These are phyloP conservation scores for Eristalinus sepulchralis DNA, from an alignment of 2,888 invertebrate genomes.

Conservation along the genomic window DNA sequence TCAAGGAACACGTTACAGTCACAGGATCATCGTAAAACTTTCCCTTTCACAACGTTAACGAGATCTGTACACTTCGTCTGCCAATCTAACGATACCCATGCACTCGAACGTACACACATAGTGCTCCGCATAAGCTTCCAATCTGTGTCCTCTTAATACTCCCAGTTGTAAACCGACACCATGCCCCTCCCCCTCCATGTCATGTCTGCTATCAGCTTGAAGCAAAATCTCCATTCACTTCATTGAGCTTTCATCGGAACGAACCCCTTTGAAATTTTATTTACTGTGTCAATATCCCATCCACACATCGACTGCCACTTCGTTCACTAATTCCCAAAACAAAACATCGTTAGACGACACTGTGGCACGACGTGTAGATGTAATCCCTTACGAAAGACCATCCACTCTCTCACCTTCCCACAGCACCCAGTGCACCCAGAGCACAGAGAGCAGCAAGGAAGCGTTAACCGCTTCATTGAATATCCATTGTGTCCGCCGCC, in stretches of 20 bases:
- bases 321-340: constrained; percentile 23
- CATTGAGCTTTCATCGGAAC: neutral
- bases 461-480: constrained; percentile 50
- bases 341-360: constrained; percentile 50
- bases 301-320: constrained; percentile 3
- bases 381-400: constrained; percentile 30
- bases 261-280: neutral
- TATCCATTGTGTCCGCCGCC: neutral
- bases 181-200: neutral
- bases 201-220: neutral
- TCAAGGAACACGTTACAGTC: no score
- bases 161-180: neutral
- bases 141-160: neutral
- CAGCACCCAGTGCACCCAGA: constrained; percentile 7
- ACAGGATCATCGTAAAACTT: no score
- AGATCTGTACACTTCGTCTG: no score
- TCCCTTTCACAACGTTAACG: no score
- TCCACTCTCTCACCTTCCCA: neutral
- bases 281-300: neutral
- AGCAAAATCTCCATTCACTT: neutral
- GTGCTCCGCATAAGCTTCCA: no score
- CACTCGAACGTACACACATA: no score
- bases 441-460: neutral
- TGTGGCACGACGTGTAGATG: constrained; percentile 11
- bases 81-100: no score